Conservation (phyloP, 2,797 vertebrate genomes). For the Rhynchonycteris naso region DNA sequence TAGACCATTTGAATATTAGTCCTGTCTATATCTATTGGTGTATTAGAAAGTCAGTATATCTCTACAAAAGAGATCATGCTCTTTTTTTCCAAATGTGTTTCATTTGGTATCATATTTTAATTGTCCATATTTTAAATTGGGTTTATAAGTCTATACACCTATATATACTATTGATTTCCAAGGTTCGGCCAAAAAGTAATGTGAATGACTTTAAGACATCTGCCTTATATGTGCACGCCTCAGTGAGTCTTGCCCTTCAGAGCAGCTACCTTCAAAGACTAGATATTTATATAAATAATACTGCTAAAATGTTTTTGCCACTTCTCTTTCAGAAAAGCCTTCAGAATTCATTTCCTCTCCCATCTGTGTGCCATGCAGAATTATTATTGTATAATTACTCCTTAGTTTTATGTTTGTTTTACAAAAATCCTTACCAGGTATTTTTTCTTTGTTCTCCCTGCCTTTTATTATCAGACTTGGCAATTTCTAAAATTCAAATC, state of each 20-base stretch:
- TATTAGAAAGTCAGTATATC: not conserved
- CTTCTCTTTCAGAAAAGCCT: not conserved
- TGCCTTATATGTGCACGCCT: not conserved
- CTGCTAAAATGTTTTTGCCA: conserved; percentile 32
- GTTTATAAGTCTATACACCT: not conserved
- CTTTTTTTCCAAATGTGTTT: not conserved
- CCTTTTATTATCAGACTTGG: not conserved
- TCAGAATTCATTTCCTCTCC: not conserved
- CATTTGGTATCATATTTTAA: conserved; percentile 22
- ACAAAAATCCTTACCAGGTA: not conserved
- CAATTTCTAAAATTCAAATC: not conserved
- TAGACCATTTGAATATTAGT: not conserved
- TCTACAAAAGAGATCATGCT: not conserved
- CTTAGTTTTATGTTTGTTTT: not conserved
- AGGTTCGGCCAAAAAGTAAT: conserved; percentile 29
- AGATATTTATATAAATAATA: not conserved
- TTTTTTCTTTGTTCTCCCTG: not conserved
- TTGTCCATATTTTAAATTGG: not conserved
- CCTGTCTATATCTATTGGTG: not conserved
- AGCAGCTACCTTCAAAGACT: not conserved
- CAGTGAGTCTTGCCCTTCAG: not conserved
- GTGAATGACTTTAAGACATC: not conserved
- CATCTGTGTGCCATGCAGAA: not conserved
- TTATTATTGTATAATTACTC: not conserved
- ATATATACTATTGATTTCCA: not conserved